Conservation (phyloP, 2,888 invertebrate genomes). For the Ormyrus labotus region DNA sequence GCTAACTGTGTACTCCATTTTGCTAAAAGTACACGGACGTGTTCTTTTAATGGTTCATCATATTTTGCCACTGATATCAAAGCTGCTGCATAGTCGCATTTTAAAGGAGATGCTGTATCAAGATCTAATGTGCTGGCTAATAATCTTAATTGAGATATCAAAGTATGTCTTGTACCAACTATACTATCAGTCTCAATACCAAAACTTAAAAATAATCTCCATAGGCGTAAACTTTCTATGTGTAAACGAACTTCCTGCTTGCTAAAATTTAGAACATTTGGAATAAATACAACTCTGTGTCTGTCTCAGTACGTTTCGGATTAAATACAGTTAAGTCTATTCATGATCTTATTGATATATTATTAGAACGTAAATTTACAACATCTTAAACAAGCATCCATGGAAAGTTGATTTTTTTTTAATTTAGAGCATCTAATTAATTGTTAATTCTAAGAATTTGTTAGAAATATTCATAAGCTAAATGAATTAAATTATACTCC, state of each 20-base stretch:
- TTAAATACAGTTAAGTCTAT: too few relatives aligned
- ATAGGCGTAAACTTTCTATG: conserved; percentile 71
- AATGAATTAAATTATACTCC: too few relatives aligned
- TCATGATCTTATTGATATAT: too few relatives aligned
- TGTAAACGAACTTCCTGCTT: conserved; percentile 62
- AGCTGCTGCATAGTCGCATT: conserved; percentile 70
- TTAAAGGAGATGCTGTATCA: conserved; percentile 65
- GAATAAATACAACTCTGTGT: background rate
- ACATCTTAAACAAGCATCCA: too few relatives aligned
- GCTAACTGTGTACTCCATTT: conserved; percentile 71
- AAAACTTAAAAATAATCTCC: conserved; percentile 67
- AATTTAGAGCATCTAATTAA: too few relatives aligned
- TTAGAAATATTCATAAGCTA: too few relatives aligned
- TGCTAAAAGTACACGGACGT: conserved; percentile 63
- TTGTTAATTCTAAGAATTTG: too few relatives aligned
- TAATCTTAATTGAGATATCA: conserved; percentile 67
- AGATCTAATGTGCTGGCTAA: conserved; percentile 69
- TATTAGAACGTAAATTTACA: too few relatives aligned
- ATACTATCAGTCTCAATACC: conserved; percentile 67
- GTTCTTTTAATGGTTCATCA: conserved; percentile 61
- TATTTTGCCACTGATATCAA: conserved; percentile 65
- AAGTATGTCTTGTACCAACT: conserved; percentile 63
- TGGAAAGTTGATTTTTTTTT: too few relatives aligned
- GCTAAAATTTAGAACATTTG: conserved; percentile 57
- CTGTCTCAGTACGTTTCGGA: too few relatives aligned